Conservation (phyloP, 2,113 vertebrate genomes). For the Bos indicus region DNA sequence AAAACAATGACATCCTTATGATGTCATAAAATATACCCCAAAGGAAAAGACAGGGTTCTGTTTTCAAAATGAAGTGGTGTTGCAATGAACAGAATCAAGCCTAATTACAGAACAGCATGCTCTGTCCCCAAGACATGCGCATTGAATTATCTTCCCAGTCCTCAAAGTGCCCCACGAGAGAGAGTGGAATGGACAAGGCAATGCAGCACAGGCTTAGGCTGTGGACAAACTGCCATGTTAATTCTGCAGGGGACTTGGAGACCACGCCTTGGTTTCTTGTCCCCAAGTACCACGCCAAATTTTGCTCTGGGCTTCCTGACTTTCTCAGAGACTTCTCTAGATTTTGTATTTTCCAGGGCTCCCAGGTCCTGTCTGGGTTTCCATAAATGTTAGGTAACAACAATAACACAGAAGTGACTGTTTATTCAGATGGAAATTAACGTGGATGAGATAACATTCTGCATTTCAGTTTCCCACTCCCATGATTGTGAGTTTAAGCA, state of each 20-base stretch:
- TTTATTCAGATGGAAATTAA: conserved; percentile 73
- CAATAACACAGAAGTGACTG: conserved; percentile 73
- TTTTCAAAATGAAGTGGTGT: conserved; percentile 54
- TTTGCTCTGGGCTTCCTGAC: conserved; percentile 69
- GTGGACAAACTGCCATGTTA: not conserved
- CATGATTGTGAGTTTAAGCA: conserved; percentile 27
- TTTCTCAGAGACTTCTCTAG: conserved; percentile 54
- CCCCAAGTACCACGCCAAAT: conserved; percentile 51
- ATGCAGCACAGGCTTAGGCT: not conserved
- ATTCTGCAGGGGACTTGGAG: conserved; percentile 39
- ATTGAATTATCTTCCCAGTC: conserved; percentile 5
- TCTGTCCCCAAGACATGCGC: not conserved
- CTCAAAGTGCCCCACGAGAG: not conserved
- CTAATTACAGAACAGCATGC: not conserved
- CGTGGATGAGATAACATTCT: conserved; percentile 66
- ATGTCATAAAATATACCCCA: conserved; percentile 44
- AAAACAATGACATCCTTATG: conserved; percentile 7
- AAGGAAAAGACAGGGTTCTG: conserved; percentile 55
- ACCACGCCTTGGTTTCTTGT: conserved; percentile 53
- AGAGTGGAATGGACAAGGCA: not conserved
- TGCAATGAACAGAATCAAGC: conserved; percentile 43
- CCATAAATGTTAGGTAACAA: conserved; percentile 53
- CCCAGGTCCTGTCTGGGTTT: conserved; percentile 61
- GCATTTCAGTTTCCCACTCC: conserved; percentile 55
- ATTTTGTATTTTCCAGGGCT: conserved; percentile 67